These are phyloP conservation scores for Arnoldichthys spilopterus DNA, from an alignment of 2,797 vertebrate genomes.

Conservation along the genomic window DNA sequence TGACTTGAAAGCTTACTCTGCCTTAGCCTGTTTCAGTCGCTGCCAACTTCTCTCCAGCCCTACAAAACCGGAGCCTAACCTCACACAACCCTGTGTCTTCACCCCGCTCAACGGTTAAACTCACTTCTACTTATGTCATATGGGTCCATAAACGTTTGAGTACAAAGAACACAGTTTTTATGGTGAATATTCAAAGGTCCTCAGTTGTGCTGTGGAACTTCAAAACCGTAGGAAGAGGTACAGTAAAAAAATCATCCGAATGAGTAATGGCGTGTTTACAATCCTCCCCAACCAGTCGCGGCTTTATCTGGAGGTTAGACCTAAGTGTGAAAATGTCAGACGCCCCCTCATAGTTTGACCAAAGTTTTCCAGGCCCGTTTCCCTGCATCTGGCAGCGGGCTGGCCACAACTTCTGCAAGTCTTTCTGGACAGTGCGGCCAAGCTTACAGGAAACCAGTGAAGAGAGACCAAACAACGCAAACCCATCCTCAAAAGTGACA, in stretches of 20 bases:
- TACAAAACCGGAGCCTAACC: slow-evolving; percentile 59
- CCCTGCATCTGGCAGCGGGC: slow-evolving; percentile 49
- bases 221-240: slow-evolving; percentile 2
- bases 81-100: slow-evolving; percentile 61
- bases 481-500: slow-evolving; percentile 39
- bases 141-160: slow-evolving; percentile 68
- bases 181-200: slow-evolving; percentile 58
- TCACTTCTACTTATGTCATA: slow-evolving; percentile 51
- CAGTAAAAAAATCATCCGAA: slow-evolving; percentile 5
- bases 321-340: slow-evolving; percentile 52
- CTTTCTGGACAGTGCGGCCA: slow-evolving; percentile 43
- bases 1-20: slow-evolving; percentile 62
- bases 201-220: neutral
- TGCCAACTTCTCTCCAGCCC: slow-evolving; percentile 50
- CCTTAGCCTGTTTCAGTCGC: slow-evolving; percentile 9
- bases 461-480: slow-evolving; percentile 46
- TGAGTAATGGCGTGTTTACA: slow-evolving; percentile 15
- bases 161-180: slow-evolving; percentile 61
- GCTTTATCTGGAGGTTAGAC: slow-evolving; percentile 51
- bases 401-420: slow-evolving; percentile 40
- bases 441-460: slow-evolving; percentile 52
- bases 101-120: neutral
- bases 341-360: slow-evolving; percentile 58
- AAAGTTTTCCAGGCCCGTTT: slow-evolving; percentile 61
- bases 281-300: slow-evolving; percentile 25